phyloP scores from a whole-genome alignment of 2,113 vertebrate genomes.

The Ciconia maguari region DNA sequence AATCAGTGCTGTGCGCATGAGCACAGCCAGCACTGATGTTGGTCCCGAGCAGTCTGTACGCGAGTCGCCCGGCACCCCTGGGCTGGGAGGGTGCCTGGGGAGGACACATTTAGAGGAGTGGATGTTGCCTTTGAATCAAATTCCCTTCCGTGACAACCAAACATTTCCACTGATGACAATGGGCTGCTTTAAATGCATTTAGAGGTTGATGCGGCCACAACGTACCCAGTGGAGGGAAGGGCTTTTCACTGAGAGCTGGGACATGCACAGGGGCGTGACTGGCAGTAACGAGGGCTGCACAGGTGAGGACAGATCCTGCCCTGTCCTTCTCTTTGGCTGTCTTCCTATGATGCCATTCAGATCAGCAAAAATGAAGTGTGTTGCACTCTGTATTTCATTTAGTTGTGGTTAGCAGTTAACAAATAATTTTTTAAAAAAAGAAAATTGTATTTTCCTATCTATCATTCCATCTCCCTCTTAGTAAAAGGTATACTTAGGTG shows the following conservation, averaged over 20 bases:
- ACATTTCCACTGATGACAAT: neutral
- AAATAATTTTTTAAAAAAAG: neutral
- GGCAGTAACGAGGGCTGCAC: neutral
- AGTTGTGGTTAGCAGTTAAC: neutral
- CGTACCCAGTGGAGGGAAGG: neutral
- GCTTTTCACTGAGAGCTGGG: neutral
- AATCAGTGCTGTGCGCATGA: neutral
- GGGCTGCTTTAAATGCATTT: neutral
- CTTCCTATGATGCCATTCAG: neutral
- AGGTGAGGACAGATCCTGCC: neutral
- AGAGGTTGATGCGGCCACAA: neutral
- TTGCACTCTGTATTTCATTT: neutral
- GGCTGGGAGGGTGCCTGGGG: neutral
- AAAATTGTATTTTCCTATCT: neutral
- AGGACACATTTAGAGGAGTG: fast-evolving
- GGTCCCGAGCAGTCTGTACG: neutral
- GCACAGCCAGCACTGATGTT: neutral
- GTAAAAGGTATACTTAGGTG: neutral
- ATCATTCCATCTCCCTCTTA: neutral
- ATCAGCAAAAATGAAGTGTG: neutral
- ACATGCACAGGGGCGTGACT: neutral
- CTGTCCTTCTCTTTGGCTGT: neutral
- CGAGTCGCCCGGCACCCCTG: neutral
- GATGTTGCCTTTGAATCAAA: neutral
- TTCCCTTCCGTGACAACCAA: neutral